Percentiles rank a stretch among this genome's conserved stretches.
These are phyloP conservation scores for Colius striatus DNA, from an alignment of 2,113 vertebrate genomes.

Conservation along the genomic window DNA sequence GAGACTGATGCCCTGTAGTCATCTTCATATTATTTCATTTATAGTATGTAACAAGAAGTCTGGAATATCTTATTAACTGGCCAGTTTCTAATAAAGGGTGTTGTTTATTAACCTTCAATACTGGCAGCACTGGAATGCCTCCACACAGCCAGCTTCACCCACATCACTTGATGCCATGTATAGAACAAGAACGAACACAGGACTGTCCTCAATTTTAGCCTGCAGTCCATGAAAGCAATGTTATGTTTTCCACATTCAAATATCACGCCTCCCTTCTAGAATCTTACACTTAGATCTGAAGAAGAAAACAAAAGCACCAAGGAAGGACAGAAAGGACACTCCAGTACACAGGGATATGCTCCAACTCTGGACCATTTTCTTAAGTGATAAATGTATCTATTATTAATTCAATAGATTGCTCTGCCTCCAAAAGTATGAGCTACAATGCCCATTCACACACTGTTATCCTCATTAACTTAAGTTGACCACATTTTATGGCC, in stretches of 20 bases:
- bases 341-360: neutral
- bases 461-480: constrained; percentile 56
- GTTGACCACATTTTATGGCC: constrained; percentile 50
- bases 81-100: neutral
- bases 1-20: neutral
- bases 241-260: neutral
- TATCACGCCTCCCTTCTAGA: neutral
- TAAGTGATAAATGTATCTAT: constrained; percentile 28
- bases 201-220: neutral
- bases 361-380: neutral
- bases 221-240: neutral
- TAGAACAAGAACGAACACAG: rapidly evolving
- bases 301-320: neutral
- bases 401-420: constrained; percentile 45
- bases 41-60: neutral
- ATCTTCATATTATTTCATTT: neutral
- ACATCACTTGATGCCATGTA: neutral
- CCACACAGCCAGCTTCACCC: neutral
- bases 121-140: neutral
- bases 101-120: neutral
- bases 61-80: rapidly evolving
- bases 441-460: constrained; percentile 6
- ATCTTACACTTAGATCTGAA: neutral
- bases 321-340: neutral
- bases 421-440: constrained; percentile 43